Percentiles rank a stretch among this genome's conserved stretches.
Evolutionary conservation across 2,888 invertebrate species (phyloP).

Genomic region (Pasiphila rectangulata): DNA sequence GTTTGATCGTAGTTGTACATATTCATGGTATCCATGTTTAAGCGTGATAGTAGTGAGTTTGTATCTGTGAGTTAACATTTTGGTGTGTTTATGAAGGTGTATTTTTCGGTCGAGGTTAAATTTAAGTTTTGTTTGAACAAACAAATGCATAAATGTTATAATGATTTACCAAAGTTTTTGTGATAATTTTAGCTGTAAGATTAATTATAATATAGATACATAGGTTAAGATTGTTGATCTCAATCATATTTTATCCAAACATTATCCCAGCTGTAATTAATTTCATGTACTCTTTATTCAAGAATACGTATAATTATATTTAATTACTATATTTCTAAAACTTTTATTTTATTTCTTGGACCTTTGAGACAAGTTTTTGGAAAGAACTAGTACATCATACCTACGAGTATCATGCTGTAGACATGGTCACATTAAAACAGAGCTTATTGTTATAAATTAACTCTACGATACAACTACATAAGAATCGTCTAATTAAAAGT

Average conservation of each 20-base stretch:
- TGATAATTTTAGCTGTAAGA: constrained; percentile 45
- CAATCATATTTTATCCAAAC: constrained; percentile 39
- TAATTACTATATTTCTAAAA: constrained; percentile 11
- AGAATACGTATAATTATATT: no score
- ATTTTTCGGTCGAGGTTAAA: neutral
- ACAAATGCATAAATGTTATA: constrained; percentile 1
- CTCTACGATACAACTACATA: no score
- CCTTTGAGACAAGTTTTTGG: no score
- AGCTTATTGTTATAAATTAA: no score
- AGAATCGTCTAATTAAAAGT: no score
- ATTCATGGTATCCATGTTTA: constrained; percentile 6
- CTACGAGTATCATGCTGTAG: no score
- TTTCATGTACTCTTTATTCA: constrained; percentile 3
- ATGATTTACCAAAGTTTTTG: constrained; percentile 54
- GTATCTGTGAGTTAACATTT: neutral
- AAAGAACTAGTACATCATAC: no score
- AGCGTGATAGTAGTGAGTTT: neutral
- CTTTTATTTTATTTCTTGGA: no score
- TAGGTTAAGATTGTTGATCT: constrained; percentile 48
- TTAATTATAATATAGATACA: constrained; percentile 24
- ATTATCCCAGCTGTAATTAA: constrained; percentile 14
- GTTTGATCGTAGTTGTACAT: neutral
- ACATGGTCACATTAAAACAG: no score
- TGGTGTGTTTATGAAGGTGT: neutral
- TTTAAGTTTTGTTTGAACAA: constrained; percentile 2